Base-by-base conservation (phyloP, 2,888 invertebrate genomes). In the Harmothoe impar region DNA sequence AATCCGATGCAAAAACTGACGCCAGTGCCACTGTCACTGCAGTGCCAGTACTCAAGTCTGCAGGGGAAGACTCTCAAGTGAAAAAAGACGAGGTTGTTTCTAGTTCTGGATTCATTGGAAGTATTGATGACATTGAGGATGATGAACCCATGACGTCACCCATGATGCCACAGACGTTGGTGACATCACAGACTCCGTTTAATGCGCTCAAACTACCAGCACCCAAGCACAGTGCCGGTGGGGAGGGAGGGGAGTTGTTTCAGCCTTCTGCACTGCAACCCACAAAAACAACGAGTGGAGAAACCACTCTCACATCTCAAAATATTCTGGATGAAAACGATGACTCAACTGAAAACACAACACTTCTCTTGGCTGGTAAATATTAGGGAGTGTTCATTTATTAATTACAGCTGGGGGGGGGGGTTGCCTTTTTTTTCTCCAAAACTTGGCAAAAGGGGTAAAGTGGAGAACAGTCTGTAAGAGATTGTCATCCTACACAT, bases 91-190 rank as follows among this genome's bases (percentile, higher is more conserved):
- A 62, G 20, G 5, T 17, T 1, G 62, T 62, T 62, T 43, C 43
- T 7, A 72, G 17, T 7, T 72, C 72, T n/a, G 72, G 72, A 7
- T 33, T 81, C 0, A 43, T 81, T 43, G 81, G 81, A 0, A 81
- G 23, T 81, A 35, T 81, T 81, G 81, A 81, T 81, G 81, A 81
- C 33, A 81, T 81, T 43, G 81, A 81, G 43, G 81, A 81, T 43
- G 81, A 81, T 25, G 81, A 81, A 33, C 35, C 43, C 5, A 17
- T 72, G 29, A n/a, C 72, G 15, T 25, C 33, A 10, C 7, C 23
- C 31, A n/a, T n/a, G n/a, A n/a, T n/a, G n/a, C n/a, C n/a, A 43
- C 43, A 43, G 43, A 43, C 43, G 43, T 10, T 43, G 10, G 29
- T 72, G 1, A n/a, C 33, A 17, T 17, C n/a, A 12, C 15, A 17